Evolutionary conservation across 1,140 invertebrate genomes (phyloP), one percentile per base, ranked within the genome.

Genomic region (Acyrthosiphon pisum): DNA sequence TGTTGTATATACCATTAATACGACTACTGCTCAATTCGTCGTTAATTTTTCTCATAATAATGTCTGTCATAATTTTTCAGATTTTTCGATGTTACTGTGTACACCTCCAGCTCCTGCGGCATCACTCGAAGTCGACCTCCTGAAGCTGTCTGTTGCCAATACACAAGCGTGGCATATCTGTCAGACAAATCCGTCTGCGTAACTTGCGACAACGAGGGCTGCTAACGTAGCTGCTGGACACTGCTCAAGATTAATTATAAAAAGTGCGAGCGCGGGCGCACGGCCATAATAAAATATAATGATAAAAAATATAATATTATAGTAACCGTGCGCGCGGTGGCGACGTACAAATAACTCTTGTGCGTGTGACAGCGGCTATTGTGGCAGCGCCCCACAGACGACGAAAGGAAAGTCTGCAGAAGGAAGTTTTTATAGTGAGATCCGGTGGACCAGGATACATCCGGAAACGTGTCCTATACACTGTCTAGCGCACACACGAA

Each of bases 341-440:
- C 35, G 37, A 30, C 60, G 18, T 37, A 35, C 76, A 8, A 83
- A 76, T 76, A 92, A 92, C 91, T 93, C 91, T 93, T 93, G 91
- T 93, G 91, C 91, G 91, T 93, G 91, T 93, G 91, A 93, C 91
- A 93, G 91, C 91, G 91, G 91, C 91, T 93, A 93, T 93, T 56
- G 81, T 93, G 91, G 91, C 48, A 83, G 48, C 91, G 56, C 37
- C 89, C 56, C 46, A 1, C n/a, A 20, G n/a, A 88, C 87, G 48
- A 88, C 84, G n/a, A 18, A 14, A 26, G 11, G 6, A 26, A 6
- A 41, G 41, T 41, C 41, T 41, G 41, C 41, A 41, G 76, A 83
- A 83, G 76, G 35, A 37, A 7, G 76, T 22, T 20, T 35, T 22
- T n/a, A 23, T 83, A 3, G 22, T 7, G 76, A 83, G 2, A 14